These are phyloP conservation scores for Leistus spinibarbis DNA, from an alignment of 2,888 invertebrate genomes.

Conservation along the genomic window DNA sequence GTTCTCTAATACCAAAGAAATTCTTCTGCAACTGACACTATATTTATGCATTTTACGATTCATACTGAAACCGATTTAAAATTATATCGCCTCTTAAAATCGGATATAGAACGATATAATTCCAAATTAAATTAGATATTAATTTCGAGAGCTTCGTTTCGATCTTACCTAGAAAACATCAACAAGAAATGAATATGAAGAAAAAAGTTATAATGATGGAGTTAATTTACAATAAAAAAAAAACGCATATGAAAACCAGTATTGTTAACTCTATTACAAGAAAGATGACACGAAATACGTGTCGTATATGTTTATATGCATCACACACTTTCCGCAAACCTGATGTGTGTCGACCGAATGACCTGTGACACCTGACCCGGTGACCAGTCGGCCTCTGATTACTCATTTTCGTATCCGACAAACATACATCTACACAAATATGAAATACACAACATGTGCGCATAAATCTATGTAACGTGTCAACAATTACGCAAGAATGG, in stretches of 20 bases:
- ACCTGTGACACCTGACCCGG: background rate
- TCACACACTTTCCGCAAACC: background rate
- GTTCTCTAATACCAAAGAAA: background rate
- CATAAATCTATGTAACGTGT: background rate
- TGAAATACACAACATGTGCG: background rate
- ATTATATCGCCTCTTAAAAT: no score
- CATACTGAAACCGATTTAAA: background rate
- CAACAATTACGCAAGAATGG: slow-evolving; percentile 8
- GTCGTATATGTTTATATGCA: background rate
- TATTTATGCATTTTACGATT: background rate
- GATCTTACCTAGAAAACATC: no score
- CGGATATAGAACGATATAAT: no score
- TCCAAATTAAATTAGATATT: no score
- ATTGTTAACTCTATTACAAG: background rate
- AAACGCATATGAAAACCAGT: background rate
- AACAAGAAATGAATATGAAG: no score
- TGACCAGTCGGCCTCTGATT: background rate
- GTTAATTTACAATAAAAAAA: background rate
- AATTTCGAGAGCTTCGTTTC: no score
- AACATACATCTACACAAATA: background rate
- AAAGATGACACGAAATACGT: background rate
- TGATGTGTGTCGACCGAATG: background rate
- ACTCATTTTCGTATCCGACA: background rate
- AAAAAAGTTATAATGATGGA: background rate
- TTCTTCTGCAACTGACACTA: background rate